Conservation (phyloP, 2,888 invertebrate genomes). For the Coremacera marginata region DNA sequence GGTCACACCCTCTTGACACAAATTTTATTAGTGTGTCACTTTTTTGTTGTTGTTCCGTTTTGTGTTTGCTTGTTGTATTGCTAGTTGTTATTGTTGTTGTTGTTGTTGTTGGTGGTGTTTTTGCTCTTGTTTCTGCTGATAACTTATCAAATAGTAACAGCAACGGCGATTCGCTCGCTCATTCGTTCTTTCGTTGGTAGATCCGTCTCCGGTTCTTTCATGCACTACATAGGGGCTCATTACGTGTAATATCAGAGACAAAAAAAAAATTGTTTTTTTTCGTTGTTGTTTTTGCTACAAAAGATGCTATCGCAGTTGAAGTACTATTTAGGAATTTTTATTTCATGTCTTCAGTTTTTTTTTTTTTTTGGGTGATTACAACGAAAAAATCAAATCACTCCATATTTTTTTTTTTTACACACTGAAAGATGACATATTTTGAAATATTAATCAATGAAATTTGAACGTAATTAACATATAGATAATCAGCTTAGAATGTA, state of each 20-base stretch:
- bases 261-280: background rate
- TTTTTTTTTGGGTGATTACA: too few species aligned
- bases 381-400: too few species aligned
- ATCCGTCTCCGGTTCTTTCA: background rate
- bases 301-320: too few species aligned
- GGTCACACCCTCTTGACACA: slow-evolving; percentile 22
- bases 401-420: too few species aligned
- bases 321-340: too few species aligned
- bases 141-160: background rate
- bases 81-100: slow-evolving; percentile 7
- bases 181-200: background rate
- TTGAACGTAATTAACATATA: too few species aligned
- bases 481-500: too few species aligned
- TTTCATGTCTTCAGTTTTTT: too few species aligned
- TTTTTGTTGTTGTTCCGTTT: background rate
- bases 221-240: slow-evolving; percentile 3
- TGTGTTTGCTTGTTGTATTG: background rate
- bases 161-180: background rate
- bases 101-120: background rate
- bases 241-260: background rate
- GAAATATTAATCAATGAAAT: too few species aligned
- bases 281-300: too few species aligned
- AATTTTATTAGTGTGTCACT: background rate
- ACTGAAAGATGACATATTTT: too few species aligned
- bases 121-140: background rate